Evolutionary conservation across 2,113 vertebrate species (phyloP).

Genomic region (Serilophus lunatus): DNA sequence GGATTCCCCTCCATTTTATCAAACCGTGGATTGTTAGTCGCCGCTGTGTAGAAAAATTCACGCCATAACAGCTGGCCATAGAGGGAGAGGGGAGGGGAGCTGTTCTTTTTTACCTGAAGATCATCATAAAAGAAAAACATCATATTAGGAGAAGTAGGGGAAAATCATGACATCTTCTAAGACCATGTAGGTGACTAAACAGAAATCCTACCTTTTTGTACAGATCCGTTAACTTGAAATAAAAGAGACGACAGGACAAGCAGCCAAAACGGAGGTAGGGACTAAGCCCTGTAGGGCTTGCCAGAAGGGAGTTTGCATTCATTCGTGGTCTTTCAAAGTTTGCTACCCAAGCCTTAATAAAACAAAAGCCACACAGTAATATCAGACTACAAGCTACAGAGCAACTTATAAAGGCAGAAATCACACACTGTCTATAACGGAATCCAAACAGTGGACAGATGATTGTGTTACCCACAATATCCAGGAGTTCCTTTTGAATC

Average conservation of each 20-base stretch:
- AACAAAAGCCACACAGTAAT: not conserved
- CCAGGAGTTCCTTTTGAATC: not conserved
- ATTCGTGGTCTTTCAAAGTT: slow-evolving; percentile 94
- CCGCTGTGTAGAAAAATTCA: slow-evolving; percentile 95
- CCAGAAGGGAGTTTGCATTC: slow-evolving; percentile 92
- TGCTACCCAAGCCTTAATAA: slow-evolving; percentile 91
- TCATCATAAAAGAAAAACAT: slow-evolving; percentile 17
- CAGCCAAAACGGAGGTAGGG: slow-evolving; percentile 96
- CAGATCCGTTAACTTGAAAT: slow-evolving; percentile 93
- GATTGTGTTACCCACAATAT: not conserved
- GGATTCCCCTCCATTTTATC: slow-evolving; percentile 98
- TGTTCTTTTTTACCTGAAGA: slow-evolving; percentile 91
- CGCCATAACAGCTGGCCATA: slow-evolving; percentile 94
- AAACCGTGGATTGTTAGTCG: slow-evolving; percentile 93
- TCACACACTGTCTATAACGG: not conserved
- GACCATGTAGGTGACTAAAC: accelerated
- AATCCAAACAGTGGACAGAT: not conserved
- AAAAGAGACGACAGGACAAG: slow-evolving; percentile 92
- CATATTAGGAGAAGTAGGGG: not conserved
- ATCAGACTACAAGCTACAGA: not conserved
- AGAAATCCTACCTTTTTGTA: slow-evolving; percentile 88
- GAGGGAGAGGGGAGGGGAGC: slow-evolving; percentile 87
- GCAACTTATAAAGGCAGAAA: not conserved
- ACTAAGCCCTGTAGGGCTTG: slow-evolving; percentile 92
- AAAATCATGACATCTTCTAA: not conserved